Evolutionary conservation across 2,113 vertebrate species (phyloP).

Genomic region (Daubentonia madagascariensis): DNA sequence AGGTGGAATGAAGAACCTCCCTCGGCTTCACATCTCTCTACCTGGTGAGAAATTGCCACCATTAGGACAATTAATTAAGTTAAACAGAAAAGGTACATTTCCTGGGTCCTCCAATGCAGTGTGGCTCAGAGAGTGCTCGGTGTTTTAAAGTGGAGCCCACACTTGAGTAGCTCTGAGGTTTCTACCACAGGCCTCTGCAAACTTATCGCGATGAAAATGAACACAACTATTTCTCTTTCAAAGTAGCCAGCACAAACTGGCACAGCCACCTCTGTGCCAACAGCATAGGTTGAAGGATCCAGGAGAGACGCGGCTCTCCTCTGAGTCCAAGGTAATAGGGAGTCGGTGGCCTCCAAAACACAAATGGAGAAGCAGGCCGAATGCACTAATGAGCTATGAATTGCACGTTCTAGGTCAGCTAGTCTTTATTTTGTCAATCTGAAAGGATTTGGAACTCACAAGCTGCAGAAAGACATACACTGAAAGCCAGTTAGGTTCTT

Average conservation of each 20-base stretch:
- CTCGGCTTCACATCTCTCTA: neutral
- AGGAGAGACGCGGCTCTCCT: neutral
- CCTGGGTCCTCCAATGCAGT: neutral
- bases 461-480: neutral
- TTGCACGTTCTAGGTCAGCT: neutral
- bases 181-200: neutral
- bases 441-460: neutral
- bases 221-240: neutral
- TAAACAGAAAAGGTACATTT: neutral
- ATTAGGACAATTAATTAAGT: neutral
- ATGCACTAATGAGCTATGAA: neutral
- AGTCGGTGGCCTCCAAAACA: neutral
- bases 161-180: neutral
- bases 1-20: neutral
- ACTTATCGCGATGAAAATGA: rapidly evolving
- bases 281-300: neutral
- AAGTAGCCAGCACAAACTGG: neutral
- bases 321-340: neutral
- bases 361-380: neutral
- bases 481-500: neutral
- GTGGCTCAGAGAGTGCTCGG: neutral
- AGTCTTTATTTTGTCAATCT: neutral
- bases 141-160: neutral
- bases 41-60: neutral
- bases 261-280: neutral